Conservation (phyloP, 2,888 invertebrate species). For the Xanthia togata region DNA sequence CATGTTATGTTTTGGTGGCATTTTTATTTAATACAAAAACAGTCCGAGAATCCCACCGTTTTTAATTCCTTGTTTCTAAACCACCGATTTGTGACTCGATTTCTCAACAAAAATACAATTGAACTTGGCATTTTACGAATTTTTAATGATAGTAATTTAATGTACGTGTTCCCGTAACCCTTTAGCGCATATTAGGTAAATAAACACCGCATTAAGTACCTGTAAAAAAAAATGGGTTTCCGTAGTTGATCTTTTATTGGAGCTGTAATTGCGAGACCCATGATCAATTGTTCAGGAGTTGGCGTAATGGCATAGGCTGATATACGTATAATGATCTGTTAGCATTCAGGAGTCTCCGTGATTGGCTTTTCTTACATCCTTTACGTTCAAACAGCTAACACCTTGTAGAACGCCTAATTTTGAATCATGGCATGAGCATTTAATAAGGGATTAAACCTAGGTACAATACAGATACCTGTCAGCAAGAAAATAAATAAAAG, state of each 20-base stretch:
- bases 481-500: background rate
- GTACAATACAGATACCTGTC: too few species aligned
- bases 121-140: too few species aligned
- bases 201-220: background rate
- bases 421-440: background rate
- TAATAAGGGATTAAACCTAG: background rate
- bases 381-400: background rate
- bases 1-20: too few species aligned
- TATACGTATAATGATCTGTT: background rate
- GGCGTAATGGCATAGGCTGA: background rate
- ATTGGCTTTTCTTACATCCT: background rate
- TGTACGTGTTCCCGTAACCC: background rate
- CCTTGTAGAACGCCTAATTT: background rate
- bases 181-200: too few species aligned
- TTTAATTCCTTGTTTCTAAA: background rate
- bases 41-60: background rate
- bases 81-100: background rate
- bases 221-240: background rate
- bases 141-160: background rate
- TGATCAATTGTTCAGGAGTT: background rate
- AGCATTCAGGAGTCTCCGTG: background rate
- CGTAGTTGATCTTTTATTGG: background rate
- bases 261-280: background rate
- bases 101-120: background rate
- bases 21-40: background rate